Conservation (phyloP, 2,888 invertebrate genomes). For the Cheilosia urbana region DNA sequence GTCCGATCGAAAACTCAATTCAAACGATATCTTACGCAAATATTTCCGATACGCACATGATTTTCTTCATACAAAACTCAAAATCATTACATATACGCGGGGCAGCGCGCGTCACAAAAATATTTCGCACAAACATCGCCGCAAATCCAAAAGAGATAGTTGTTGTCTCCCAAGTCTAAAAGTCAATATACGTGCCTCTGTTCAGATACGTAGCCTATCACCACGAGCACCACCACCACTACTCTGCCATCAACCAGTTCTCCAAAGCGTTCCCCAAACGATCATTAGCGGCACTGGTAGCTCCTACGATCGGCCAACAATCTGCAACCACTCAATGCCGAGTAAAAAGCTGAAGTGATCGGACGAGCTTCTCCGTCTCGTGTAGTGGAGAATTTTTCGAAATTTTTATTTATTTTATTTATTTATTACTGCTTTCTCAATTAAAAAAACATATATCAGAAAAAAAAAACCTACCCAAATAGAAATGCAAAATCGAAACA, state of each 20-base stretch:
- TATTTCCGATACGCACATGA: constrained; percentile 36
- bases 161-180: constrained; percentile 57
- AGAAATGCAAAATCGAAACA: constrained; percentile 44
- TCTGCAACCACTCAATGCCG: constrained; percentile 74
- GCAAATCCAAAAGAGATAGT: constrained; percentile 71
- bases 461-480: constrained; percentile 22
- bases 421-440: constrained; percentile 32
- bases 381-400: constrained; percentile 61
- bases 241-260: constrained; percentile 59
- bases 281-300: constrained; percentile 11
- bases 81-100: constrained; percentile 1
- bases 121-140: constrained; percentile 56
- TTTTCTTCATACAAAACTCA: constrained; percentile 24
- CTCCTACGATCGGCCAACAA: constrained; percentile 66
- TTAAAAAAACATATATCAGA: constrained; percentile 25
- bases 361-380: constrained; percentile 74
- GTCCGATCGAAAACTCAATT: constrained; percentile 2
- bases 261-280: constrained; percentile 54
- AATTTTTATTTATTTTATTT: constrained; percentile 68
- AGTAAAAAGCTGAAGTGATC: constrained; percentile 76
- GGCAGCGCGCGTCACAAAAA: not conserved
- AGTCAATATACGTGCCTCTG: constrained; percentile 50
- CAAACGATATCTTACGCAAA: constrained; percentile 36
- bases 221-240: constrained; percentile 16
- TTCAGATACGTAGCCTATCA: constrained; percentile 43